Evolutionary conservation across 2,888 invertebrate genomes (phyloP).

Genomic region (Phyto melanocephala): DNA sequence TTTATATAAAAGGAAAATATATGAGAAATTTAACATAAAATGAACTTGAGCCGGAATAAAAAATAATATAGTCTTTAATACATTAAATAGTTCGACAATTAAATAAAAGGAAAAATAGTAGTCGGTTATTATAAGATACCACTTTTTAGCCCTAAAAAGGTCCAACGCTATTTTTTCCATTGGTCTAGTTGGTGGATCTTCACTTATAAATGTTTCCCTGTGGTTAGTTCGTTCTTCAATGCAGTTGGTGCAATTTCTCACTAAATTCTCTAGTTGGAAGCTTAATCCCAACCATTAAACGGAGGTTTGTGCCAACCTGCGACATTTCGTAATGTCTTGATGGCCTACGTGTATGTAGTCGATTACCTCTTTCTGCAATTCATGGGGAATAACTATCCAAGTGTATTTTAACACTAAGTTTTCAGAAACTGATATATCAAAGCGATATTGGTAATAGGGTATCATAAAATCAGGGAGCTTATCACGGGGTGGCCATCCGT

Average conservation of each 20-base stretch:
- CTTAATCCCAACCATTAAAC: too few relatives aligned
- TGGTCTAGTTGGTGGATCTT: conserved; percentile 12
- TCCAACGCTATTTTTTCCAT: conserved; percentile 45
- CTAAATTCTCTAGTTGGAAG: too few relatives aligned
- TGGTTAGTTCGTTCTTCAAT: neutral
- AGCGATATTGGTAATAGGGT: too few relatives aligned
- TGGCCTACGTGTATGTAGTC: conserved; percentile 20
- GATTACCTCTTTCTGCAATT: conserved; percentile 1
- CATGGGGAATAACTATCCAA: conserved; percentile 26
- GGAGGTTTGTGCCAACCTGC: too few relatives aligned
- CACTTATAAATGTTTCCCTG: conserved; percentile 7
- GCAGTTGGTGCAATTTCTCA: too few relatives aligned
- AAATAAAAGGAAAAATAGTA: too few relatives aligned
- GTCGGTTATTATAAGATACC: neutral
- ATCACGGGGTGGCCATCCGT: conserved; percentile 30
- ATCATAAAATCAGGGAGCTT: conserved; percentile 34
- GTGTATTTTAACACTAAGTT: conserved; percentile 23
- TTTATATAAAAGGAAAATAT: too few relatives aligned
- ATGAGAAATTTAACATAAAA: too few relatives aligned
- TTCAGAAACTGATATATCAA: conserved; percentile 39
- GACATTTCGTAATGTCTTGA: too few relatives aligned
- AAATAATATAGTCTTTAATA: too few relatives aligned
- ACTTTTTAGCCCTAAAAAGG: conserved; percentile 32
- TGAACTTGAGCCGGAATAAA: too few relatives aligned
- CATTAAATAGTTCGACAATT: too few relatives aligned